Base-by-base conservation (phyloP, 1,140 invertebrate genomes). In the Drosophila ironensis region DNA sequence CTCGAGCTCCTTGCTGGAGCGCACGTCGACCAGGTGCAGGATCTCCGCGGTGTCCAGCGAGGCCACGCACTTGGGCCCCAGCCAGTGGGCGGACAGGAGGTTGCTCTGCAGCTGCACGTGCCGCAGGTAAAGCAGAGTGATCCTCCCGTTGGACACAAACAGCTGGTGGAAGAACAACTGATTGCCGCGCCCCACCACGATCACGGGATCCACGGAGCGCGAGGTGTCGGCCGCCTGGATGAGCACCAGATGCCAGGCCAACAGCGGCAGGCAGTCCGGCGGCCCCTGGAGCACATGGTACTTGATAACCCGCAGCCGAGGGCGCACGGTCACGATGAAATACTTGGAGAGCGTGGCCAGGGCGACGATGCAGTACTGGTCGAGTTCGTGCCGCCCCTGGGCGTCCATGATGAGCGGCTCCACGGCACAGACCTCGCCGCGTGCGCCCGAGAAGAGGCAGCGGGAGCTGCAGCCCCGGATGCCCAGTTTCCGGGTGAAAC, bases 321-420 rank as follows among this genome's bases (percentile, higher is more conserved):
- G 96, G 67, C 94, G 92, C 61, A 97, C 93, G 19, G 95, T 96
- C 0, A 99, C 97, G 30, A 98, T 94, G 30, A 97, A 94, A 17
- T 98, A 94, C 92, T 98, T 97, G 0, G 97, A 97, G 38, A 98
- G 91, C 3, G 97, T 98, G 0, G 97, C 98, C 92, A 99, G 93
- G 2, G 98, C 97, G 42, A 99, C 93, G 52, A 98, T 93, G 74
- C 94, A 93, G 86, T 94, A 93, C 88, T 94, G 93, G 86, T 93
- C 92, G 20, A 97, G 90, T 1, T 95, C 94, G 87, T 96, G 94
- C 27, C 93, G 91, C 45, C 93, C 92, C 0, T 52, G 95, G 86
- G 50, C 94, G 91, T 94, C 92, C 64, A 96, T 92, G 24, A 95
- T 91, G 2, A 98, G 91, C 1, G 97, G 96, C 88, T 97, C 96